Base-by-base conservation (phyloP, 2,113 vertebrate species). In the Ammodramus savannarum region DNA sequence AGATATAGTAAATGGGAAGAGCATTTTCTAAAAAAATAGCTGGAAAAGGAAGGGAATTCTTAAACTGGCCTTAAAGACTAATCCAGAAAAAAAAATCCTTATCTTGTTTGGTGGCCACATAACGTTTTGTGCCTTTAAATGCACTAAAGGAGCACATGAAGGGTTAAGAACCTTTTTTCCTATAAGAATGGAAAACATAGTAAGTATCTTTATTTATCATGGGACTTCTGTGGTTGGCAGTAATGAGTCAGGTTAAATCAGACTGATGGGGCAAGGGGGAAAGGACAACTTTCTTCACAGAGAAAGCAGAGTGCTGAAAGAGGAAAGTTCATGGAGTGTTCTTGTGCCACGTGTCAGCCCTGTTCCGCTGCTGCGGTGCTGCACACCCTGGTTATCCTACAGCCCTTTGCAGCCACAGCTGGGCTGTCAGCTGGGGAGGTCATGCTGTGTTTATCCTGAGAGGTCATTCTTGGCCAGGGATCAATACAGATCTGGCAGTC, bases 301-400 rank as follows among this genome's bases (percentile, higher is more conserved):
- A 80, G 59, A 43, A 38, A 62, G 7, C 16, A 31, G 4, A 3
- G 25, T 48, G n/a, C 7, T 57, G 43, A 21, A 74, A 26, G 14
- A 20, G 1, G 4, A 25, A 44, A 10, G 21, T 38, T 14, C n/a
- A 1, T 9, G 0, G 5, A 32, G 36, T 26, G 1, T 23, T 62
- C 32, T 12, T 36, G 46, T 90, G 94, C 48, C 36, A 83, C 32
- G 32, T 86, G 73, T 71, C 73, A 89, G 65, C 59, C 3, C 16
- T 6, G 32, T 48, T 34, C 21, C 38, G 12, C 32, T 1, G 0
- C 36, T 26, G 7, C 0, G 0, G 10, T 9, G 49, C 80, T 78
- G 73, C 38, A 36, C 4, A 29, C n/a, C 23, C 61, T 76, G 59
- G 38, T n/a, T 39, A 8, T 78, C 36, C 78, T 32, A 3, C 10